A percentile compares a stretch with the other conserved stretches of the same genome.
phyloP scores from a whole-genome alignment of 2,113 vertebrate genomes.

The Malaclemys terrapin region DNA sequence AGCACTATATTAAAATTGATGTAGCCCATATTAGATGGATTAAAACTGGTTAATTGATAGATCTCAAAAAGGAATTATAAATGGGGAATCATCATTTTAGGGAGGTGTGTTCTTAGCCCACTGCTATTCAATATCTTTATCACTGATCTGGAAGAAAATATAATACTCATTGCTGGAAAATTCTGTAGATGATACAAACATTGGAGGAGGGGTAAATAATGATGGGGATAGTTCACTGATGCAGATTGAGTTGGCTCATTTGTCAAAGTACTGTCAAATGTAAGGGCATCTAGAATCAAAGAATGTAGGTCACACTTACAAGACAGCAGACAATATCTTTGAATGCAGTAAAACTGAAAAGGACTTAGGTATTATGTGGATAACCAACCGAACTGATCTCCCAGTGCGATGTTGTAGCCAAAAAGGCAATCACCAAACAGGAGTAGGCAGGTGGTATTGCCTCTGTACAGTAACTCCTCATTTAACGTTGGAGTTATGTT shows the following conservation, averaged over 20 bases:
- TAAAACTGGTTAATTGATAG: background rate
- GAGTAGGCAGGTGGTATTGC: background rate
- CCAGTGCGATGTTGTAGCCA: background rate
- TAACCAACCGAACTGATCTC: background rate
- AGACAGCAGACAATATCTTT: background rate
- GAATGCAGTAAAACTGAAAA: background rate
- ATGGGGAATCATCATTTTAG: background rate
- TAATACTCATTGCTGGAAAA: background rate
- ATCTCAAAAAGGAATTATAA: slow-evolving; percentile 11
- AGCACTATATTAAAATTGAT: background rate
- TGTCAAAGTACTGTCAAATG: background rate
- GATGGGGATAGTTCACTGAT: background rate
- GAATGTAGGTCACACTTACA: background rate
- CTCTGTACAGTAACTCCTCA: no score
- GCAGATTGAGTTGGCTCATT: background rate
- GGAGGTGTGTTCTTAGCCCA: background rate
- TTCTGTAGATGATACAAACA: background rate
- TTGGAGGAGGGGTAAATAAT: background rate
- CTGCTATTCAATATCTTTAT: background rate
- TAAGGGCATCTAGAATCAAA: background rate
- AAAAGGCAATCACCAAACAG: background rate
- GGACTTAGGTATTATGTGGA: background rate
- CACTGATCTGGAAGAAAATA: background rate
- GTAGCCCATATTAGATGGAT: background rate
- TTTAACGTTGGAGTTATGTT: no score